Evolutionary conservation across 2,113 vertebrate genomes (phyloP).

Genomic region (Cyprinodon brontotheroides): DNA sequence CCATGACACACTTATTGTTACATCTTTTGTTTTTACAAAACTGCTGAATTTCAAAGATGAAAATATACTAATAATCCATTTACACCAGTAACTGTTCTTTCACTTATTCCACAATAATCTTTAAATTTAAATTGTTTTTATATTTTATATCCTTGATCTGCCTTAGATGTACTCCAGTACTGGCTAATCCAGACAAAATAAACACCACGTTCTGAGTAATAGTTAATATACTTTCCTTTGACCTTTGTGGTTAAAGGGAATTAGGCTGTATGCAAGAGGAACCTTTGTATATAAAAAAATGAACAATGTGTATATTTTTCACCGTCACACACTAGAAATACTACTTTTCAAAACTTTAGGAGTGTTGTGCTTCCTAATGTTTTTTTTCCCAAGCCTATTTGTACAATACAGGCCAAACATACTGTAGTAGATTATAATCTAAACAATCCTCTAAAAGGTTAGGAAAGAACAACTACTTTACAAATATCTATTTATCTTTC

Average conservation of each 20-base stretch:
- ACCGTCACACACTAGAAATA: background rate
- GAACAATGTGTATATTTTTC: background rate
- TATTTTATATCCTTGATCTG: background rate
- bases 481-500: constrained; percentile 3
- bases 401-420: constrained; percentile 10
- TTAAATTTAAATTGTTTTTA: background rate
- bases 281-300: too few species aligned
- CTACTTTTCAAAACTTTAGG: background rate
- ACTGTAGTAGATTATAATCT: background rate
- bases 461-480: constrained; percentile 10
- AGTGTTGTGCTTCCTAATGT: too few species aligned
- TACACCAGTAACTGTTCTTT: background rate
- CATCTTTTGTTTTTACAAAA: background rate
- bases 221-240: too few species aligned
- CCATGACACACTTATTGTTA: background rate
- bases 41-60: background rate
- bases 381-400: constrained; percentile 3
- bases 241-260: too few species aligned
- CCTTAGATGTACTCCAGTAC: background rate
- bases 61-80: background rate
- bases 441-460: constrained; percentile 20
- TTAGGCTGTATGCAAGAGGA: too few species aligned
- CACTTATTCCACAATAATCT: background rate
- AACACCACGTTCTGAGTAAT: background rate
- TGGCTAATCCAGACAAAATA: background rate